Conservation (phyloP, 2,797 vertebrate species). For the Bradypodion pumilum region DNA sequence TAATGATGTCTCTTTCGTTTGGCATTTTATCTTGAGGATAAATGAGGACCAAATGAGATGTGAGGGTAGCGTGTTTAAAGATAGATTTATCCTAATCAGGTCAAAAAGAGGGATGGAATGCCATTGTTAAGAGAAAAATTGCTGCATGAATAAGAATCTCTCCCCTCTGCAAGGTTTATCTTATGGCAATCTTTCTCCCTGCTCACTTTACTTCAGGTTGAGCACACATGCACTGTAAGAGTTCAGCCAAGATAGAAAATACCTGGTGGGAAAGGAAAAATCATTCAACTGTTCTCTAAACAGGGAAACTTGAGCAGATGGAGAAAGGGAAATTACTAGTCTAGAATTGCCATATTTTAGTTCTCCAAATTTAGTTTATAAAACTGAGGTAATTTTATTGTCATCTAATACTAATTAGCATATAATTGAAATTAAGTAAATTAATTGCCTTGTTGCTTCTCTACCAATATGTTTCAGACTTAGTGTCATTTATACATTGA, state of each 20-base stretch:
- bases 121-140: background rate
- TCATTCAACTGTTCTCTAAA: too few species aligned
- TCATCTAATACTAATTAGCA: too few species aligned
- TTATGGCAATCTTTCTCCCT: background rate
- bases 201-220: background rate
- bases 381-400: too few species aligned
- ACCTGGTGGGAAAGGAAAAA: background rate
- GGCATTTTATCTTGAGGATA: constrained; percentile 63
- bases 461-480: too few species aligned
- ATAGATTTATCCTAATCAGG: background rate
- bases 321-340: too few species aligned
- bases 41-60: constrained; percentile 39
- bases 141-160: background rate
- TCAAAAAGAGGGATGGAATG: background rate
- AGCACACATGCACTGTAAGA: background rate
- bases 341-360: too few species aligned
- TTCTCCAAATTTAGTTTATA: too few species aligned
- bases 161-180: background rate
- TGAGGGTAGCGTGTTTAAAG: background rate
- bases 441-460: too few species aligned
- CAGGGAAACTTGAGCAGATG: too few species aligned
- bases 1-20: constrained; percentile 63
- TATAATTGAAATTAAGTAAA: too few species aligned
- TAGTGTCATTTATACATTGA: too few species aligned
- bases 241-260: background rate